Percentiles rank a stretch among this genome's conserved stretches.
phyloP scores from a whole-genome alignment of 1,140 invertebrate species.

The Drosophila ambigua region DNA sequence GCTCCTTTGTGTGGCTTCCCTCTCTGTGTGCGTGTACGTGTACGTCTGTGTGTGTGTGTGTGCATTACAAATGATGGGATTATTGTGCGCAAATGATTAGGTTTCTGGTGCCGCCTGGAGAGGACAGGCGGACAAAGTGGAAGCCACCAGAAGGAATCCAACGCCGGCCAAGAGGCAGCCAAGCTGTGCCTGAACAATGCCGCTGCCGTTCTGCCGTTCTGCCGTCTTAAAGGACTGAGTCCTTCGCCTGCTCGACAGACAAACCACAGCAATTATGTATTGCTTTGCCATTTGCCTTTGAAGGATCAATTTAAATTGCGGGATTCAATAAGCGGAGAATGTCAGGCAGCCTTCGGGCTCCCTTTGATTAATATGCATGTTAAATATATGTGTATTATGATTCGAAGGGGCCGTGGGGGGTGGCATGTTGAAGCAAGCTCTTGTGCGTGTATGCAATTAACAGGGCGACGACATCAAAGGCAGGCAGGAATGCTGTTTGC shows the following conservation, averaged over 20 bases:
- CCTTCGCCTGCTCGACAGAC: slow-evolving; percentile 24
- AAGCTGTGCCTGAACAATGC: slow-evolving; percentile 64
- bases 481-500: slow-evolving; percentile 9
- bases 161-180: slow-evolving; percentile 15
- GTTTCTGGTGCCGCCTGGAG: slow-evolving; percentile 51
- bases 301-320: slow-evolving; percentile 74
- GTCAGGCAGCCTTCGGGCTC: neutral
- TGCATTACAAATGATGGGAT: slow-evolving; percentile 72
- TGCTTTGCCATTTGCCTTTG: slow-evolving; percentile 62
- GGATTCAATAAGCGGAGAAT: slow-evolving; percentile 61
- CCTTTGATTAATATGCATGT: slow-evolving; percentile 73
- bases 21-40: neutral
- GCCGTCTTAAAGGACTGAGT: neutral
- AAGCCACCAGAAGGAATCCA: slow-evolving; percentile 22
- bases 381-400: slow-evolving; percentile 63
- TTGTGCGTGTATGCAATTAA: slow-evolving; percentile 58
- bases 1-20: neutral
- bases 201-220: slow-evolving; percentile 11
- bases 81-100: slow-evolving; percentile 61
- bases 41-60: slow-evolving; percentile 32
- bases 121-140: slow-evolving; percentile 24
- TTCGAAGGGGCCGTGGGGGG: neutral
- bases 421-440: slow-evolving; percentile 6
- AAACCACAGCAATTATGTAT: slow-evolving; percentile 70
- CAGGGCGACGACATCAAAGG: slow-evolving; percentile 55